Evolutionary conservation across 2,113 vertebrate species (phyloP).

Genomic region (Rhodinocichla rosea): DNA sequence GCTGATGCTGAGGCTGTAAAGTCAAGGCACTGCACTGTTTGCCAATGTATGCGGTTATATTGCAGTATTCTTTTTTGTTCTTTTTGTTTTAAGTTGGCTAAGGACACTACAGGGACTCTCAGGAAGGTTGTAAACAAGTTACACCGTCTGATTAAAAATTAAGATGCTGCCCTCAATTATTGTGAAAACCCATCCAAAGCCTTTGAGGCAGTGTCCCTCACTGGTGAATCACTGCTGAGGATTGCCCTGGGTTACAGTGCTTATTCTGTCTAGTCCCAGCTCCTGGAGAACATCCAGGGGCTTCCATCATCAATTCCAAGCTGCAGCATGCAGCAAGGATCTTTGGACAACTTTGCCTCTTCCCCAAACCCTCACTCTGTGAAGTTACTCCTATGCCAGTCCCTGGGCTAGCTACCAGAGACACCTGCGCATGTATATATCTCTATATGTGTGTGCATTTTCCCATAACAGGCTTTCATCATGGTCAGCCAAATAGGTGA

Average conservation of each 20-base stretch:
- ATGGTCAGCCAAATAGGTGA: not conserved
- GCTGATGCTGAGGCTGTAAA: not conserved
- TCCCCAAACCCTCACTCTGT: not conserved
- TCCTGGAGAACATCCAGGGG: not conserved
- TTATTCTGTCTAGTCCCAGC: not conserved
- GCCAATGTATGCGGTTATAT: not conserved
- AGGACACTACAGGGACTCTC: not conserved
- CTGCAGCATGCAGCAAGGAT: not conserved
- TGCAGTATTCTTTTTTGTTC: not conserved
- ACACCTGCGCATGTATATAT: not conserved
- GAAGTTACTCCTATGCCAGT: not conserved
- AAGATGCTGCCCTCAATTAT: not conserved
- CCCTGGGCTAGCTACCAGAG: not conserved
- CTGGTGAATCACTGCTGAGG: not conserved
- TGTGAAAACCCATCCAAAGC: not conserved
- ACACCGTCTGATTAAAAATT: not conserved
- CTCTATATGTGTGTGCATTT: too few species aligned
- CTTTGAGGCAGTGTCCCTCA: not conserved
- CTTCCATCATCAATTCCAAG: not conserved
- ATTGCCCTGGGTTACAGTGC: not conserved
- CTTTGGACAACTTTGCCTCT: fast-evolving
- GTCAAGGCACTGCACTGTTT: not conserved
- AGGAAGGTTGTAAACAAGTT: not conserved
- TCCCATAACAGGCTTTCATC: not conserved
- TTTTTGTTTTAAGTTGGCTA: not conserved